Percentiles rank a stretch among this genome's conserved stretches.
Evolutionary conservation across 1,140 invertebrate genomes (phyloP).

Genomic region (Nasonia vitripennis): DNA sequence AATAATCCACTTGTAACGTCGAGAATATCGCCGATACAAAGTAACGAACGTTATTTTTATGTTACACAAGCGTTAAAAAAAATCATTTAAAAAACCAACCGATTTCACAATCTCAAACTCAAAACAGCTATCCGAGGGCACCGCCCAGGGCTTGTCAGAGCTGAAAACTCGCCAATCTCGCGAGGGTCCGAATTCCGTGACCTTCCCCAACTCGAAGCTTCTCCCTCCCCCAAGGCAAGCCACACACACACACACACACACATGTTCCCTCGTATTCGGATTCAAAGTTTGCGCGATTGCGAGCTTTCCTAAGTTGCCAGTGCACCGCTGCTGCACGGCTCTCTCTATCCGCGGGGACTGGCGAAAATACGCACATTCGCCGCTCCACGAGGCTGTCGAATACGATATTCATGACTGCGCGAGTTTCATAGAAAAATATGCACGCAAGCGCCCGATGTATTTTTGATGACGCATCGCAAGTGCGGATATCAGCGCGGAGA

Average conservation of each 20-base stretch:
- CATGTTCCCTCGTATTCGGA: constrained; percentile 48
- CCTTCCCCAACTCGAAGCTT: not conserved
- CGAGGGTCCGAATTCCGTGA: not conserved
- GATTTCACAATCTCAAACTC: too few relatives aligned
- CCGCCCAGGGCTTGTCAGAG: not conserved
- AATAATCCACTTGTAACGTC: not conserved
- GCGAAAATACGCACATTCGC: not conserved
- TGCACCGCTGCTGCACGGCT: not conserved
- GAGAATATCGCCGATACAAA: too few relatives aligned
- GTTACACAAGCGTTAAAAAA: too few relatives aligned
- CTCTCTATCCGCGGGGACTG: constrained; percentile 4
- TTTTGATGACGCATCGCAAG: not conserved
- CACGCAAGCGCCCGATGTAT: not conserved
- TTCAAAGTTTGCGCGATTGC: constrained; percentile 56
- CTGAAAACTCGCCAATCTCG: not conserved
- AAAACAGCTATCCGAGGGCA: not conserved
- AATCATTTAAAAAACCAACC: too few relatives aligned
- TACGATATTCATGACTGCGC: constrained; percentile 18
- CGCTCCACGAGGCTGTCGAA: not conserved
- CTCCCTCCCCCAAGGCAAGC: not conserved
- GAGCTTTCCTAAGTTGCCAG: constrained; percentile 53
- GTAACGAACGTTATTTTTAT: too few relatives aligned
- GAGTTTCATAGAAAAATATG: constrained; percentile 21
- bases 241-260: not conserved
- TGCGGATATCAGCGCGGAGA: not conserved